These are phyloP conservation scores for Microtus agrestis DNA, from an alignment of 2,797 vertebrate genomes.

Conservation along the genomic window DNA sequence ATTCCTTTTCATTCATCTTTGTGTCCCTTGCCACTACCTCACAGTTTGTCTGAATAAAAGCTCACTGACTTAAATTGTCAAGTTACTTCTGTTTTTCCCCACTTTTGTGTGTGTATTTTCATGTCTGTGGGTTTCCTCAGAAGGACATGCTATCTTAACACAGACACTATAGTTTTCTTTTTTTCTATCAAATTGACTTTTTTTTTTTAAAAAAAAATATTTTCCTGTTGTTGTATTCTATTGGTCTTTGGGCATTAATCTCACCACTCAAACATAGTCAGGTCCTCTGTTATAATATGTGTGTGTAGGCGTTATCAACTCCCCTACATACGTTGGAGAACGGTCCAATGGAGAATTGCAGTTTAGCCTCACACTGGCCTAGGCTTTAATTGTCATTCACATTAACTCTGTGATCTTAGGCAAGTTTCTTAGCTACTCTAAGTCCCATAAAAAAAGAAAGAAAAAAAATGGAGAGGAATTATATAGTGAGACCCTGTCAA, in stretches of 20 bases:
- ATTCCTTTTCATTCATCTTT: constrained; percentile 30
- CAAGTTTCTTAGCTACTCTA: constrained; percentile 42
- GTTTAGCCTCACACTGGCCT: neutral
- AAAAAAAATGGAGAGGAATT: too few relatives aligned
- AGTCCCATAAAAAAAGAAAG: neutral
- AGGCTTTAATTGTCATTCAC: neutral
- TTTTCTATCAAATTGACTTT: constrained; percentile 24
- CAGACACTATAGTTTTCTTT: neutral
- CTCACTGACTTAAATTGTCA: constrained; percentile 8
- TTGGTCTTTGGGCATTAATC: neutral
- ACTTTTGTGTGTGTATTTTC: too few relatives aligned
- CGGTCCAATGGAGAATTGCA: neutral
- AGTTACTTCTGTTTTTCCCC: constrained; percentile 8
- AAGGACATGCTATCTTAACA: constrained; percentile 34
- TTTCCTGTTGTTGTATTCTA: neutral
- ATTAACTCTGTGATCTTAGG: constrained; percentile 17
- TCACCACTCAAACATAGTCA: neutral
- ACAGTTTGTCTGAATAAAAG: constrained; percentile 42
- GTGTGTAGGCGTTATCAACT: neutral
- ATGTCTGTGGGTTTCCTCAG: constrained; percentile 42
- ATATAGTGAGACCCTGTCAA: neutral
- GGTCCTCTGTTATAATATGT: neutral
- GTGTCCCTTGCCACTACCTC: neutral
- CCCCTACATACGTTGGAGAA: neutral
- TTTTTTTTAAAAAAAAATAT: constrained; percentile 40